Base-by-base conservation (phyloP, 1,140 invertebrate genomes). In the Episyrphus balteatus region DNA sequence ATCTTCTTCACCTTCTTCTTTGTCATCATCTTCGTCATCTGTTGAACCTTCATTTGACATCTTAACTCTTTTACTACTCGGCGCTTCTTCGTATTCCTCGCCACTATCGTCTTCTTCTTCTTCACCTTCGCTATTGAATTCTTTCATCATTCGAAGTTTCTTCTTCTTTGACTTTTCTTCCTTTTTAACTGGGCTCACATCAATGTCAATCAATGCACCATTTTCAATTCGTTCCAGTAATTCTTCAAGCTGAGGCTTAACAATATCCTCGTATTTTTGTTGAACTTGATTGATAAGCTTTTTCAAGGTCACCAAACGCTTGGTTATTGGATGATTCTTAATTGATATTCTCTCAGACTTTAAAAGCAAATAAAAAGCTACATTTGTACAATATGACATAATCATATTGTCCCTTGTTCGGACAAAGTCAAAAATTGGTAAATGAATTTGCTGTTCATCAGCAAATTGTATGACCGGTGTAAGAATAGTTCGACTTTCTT, bases 241-340 rank as follows among this genome's bases (percentile, higher is more conserved):
- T 46, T 72, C 70, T 52, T 78, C 78, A 54, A 85, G 68, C 67
- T 86, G 80, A 19, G 75, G 72, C 54, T 78, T 74, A 19, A 86
- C 75, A 44, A 76, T 63, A 52, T 77, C 70, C 47, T 81, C 73
- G 58, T 84, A 83, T 37, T 80, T 69, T 30, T 79, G 73, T 53
- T 82, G 77, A 42, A 92, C 61, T 70, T 89, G 78, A 49, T 79
- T 76, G 18, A 91, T 66, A 46, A 91, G 71, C 64, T 88, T 75
- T 51, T 84, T 77, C 55, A 86, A 87, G 58, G 90, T 83, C 49
- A 84, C 79, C 18, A 96, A 70, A 50, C 84, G 73, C 67, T 88
- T 87, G 15, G 90, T 80, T 30, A 94, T 80, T 30, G 92, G 91
- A 76, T 96, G 92, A 50, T 81, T 79, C 55, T 81, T 76, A 14